Percentiles rank a stretch among this genome's conserved stretches.
Conservation (phyloP, 2,113 vertebrate genomes). For the Guaruba guarouba region DNA sequence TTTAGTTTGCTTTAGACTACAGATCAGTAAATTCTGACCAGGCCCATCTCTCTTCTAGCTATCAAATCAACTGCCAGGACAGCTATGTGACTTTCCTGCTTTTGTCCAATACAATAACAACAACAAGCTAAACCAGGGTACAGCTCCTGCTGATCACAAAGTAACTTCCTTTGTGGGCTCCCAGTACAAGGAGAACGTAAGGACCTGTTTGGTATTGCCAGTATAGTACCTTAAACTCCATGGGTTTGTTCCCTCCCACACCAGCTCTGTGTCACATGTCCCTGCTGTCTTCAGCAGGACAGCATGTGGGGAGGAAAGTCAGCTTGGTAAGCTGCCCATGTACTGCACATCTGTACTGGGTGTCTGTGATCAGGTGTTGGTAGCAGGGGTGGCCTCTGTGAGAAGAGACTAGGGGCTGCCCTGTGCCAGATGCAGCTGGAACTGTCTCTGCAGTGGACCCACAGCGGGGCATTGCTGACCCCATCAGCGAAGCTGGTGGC, state of each 20-base stretch:
- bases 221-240: background rate
- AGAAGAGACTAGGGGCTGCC: background rate
- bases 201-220: background rate
- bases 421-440: background rate
- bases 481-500: background rate
- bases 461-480: background rate
- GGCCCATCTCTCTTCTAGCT: background rate
- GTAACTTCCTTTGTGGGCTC: background rate
- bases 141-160: background rate
- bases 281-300: background rate
- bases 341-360: background rate
- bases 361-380: background rate
- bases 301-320: fast-evolving
- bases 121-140: background rate
- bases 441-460: fast-evolving
- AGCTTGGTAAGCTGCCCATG: background rate
- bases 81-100: background rate
- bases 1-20: background rate
- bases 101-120: background rate
- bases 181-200: background rate
- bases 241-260: background rate
- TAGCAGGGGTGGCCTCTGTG: background rate
- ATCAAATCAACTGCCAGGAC: background rate
- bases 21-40: background rate
- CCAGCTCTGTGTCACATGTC: background rate